A percentile compares a stretch with the other conserved stretches of the same genome.
Evolutionary conservation across 1,140 invertebrate genomes (phyloP).

Genomic region (Periplaneta americana): DNA sequence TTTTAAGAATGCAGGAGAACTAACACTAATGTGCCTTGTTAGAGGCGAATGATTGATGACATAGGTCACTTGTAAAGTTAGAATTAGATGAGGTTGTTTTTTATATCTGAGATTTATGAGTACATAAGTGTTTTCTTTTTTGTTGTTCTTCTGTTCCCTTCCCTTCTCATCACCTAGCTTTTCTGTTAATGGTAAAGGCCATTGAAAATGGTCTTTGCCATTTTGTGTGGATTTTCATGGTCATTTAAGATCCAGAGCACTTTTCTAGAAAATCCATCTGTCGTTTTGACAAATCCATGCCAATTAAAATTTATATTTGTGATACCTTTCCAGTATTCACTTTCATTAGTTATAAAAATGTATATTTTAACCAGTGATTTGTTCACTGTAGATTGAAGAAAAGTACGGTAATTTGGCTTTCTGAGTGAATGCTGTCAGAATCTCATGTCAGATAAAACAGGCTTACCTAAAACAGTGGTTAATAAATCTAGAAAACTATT

Average conservation of each 20-base stretch:
- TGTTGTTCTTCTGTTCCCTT: not conserved
- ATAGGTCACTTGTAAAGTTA: not conserved
- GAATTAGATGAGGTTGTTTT: not conserved
- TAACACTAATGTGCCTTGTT: not conserved
- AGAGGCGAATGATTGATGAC: not conserved
- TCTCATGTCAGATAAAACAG: not conserved
- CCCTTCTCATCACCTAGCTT: not conserved
- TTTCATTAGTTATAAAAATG: not conserved
- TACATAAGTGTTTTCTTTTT: not conserved
- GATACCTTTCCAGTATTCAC: constrained; percentile 2
- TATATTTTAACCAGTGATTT: not conserved
- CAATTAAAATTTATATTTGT: not conserved
- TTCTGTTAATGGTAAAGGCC: not conserved
- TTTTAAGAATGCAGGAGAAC: not conserved
- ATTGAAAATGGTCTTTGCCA: constrained; percentile 5
- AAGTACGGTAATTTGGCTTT: not conserved
- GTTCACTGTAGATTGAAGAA: not conserved
- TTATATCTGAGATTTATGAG: not conserved
- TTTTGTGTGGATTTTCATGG: not conserved
- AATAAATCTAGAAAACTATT: too few relatives aligned
- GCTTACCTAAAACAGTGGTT: too few relatives aligned
- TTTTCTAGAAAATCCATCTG: not conserved
- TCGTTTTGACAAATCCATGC: not conserved
- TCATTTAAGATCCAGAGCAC: not conserved
- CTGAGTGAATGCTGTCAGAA: not conserved